Evolutionary conservation across 2,888 invertebrate genomes (phyloP).

Genomic region (Xanthia icteritia): DNA sequence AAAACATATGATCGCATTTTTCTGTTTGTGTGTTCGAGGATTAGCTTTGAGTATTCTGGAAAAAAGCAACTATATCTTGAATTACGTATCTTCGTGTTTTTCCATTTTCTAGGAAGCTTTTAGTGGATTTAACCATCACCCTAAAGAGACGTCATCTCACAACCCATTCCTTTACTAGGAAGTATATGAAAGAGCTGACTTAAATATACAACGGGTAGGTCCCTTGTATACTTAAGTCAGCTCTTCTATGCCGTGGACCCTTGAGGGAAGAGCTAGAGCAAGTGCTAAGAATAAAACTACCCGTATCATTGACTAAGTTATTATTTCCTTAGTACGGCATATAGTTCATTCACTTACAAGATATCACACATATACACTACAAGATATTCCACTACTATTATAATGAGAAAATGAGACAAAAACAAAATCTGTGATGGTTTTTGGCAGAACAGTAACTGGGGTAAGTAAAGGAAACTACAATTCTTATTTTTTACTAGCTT

Average conservation of each 20-base stretch:
- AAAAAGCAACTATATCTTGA: neutral
- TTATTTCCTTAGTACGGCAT: slow-evolving; percentile 4
- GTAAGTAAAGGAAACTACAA: neutral
- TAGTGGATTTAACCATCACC: neutral
- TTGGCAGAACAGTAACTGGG: too few relatives aligned
- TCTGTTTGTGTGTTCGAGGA: neutral
- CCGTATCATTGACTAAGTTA: slow-evolving; percentile 27
- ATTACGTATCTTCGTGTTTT: too few relatives aligned
- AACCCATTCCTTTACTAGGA: neutral
- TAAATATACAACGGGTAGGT: neutral
- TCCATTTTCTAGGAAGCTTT: neutral
- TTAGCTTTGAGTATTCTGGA: neutral
- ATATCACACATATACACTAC: neutral
- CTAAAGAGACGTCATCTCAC: neutral
- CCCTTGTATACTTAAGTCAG: too few relatives aligned
- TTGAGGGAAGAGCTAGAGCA: neutral
- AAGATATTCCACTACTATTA: neutral
- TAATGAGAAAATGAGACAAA: neutral
- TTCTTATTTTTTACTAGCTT: neutral
- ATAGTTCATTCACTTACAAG: neutral
- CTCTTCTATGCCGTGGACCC: neutral
- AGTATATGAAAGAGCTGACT: too few relatives aligned
- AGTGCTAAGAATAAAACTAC: neutral
- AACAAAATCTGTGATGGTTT: neutral
- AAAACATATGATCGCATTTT: slow-evolving; percentile 3